Evolutionary conservation across 1,140 invertebrate species (phyloP).

Genomic region (Neodiprion fabricii): DNA sequence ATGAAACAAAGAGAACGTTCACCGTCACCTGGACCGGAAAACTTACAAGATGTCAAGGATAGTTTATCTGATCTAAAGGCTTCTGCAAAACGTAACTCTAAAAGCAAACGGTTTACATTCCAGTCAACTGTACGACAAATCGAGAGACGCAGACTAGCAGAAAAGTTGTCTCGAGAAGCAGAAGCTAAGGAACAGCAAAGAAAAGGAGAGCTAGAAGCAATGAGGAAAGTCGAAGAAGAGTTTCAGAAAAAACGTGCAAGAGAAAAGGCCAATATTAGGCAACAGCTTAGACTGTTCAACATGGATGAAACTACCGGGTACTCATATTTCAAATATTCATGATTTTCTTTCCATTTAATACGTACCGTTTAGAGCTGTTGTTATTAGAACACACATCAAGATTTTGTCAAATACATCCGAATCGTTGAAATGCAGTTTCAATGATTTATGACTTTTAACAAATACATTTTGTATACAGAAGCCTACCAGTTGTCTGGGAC

Average conservation of each 20-base stretch:
- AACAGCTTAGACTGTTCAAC: conserved; percentile 74
- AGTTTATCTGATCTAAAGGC: conserved; percentile 32
- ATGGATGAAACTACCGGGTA: conserved; percentile 61
- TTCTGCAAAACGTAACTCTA: conserved; percentile 40
- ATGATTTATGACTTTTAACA: conserved; percentile 31
- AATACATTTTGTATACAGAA: conserved; percentile 36
- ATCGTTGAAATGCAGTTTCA: not conserved
- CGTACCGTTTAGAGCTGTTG: conserved; percentile 17
- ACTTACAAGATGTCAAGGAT: conserved; percentile 41
- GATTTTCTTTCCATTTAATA: conserved; percentile 26
- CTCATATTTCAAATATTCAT: conserved; percentile 31
- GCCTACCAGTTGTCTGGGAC: conserved; percentile 43
- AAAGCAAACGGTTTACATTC: conserved; percentile 76
- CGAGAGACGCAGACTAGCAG: conserved; percentile 75
- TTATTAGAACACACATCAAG: not conserved
- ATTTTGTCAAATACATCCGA: conserved; percentile 1
- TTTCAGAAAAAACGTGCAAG: conserved; percentile 76
- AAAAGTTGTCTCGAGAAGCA: conserved; percentile 76
- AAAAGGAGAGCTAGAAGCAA: conserved; percentile 76
- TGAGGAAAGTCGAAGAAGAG: conserved; percentile 77
- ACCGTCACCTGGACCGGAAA: conserved; percentile 37
- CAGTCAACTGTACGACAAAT: conserved; percentile 81
- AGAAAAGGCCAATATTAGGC: conserved; percentile 77
- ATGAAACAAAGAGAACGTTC: conserved; percentile 41
- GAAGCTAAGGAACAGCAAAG: conserved; percentile 79